A percentile compares a stretch with the other conserved stretches of the same genome.
These are phyloP conservation scores for Baccha elongata DNA, from an alignment of 2,888 invertebrate species.

Conservation along the genomic window DNA sequence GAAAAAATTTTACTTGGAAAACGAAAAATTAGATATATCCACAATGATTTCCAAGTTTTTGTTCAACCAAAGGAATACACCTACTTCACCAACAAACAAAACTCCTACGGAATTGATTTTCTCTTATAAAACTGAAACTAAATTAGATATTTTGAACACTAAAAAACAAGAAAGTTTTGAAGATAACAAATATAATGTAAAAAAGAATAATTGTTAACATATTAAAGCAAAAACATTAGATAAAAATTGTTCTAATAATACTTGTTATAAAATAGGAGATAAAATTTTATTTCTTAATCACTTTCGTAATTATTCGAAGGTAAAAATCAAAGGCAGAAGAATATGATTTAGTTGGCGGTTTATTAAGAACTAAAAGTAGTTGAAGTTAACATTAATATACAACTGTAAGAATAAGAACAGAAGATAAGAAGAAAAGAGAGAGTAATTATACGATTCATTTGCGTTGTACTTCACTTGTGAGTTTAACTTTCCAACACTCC, in stretches of 20 bases:
- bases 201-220: not conserved
- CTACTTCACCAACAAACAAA: too few relatives aligned
- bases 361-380: too few relatives aligned
- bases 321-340: too few relatives aligned
- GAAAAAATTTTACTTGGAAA: too few relatives aligned
- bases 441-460: too few relatives aligned
- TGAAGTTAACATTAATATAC: too few relatives aligned
- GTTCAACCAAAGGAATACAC: conserved; percentile 6
- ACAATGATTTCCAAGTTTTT: not conserved
- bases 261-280: not conserved
- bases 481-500: not conserved
- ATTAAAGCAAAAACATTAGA: not conserved
- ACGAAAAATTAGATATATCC: not conserved
- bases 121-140: too few relatives aligned
- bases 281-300: not conserved
- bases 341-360: too few relatives aligned
- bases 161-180: not conserved
- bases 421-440: too few relatives aligned
- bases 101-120: too few relatives aligned
- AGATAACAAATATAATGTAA: not conserved
- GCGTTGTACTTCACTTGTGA: not conserved
- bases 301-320: too few relatives aligned
- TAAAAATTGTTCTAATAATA: not conserved
- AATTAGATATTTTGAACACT: not conserved
- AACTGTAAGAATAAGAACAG: too few relatives aligned